Conservation (phyloP, 2,797 vertebrate genomes). For the Falco novaeseelandiae region DNA sequence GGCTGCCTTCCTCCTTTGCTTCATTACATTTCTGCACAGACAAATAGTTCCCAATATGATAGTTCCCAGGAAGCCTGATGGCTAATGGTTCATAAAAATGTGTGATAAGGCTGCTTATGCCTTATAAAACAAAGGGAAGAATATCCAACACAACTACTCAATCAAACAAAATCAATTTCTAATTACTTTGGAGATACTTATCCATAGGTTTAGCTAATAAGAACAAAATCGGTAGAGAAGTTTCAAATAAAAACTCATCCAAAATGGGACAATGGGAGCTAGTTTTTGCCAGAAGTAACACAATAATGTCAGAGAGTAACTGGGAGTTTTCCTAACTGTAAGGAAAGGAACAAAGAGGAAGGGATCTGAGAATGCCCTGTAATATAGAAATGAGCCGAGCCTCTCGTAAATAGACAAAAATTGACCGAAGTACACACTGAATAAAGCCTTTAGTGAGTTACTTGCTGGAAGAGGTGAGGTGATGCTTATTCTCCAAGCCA, state of each 20-base stretch:
- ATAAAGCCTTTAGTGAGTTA: background rate
- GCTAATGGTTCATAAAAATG: slow-evolving; percentile 7
- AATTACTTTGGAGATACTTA: background rate
- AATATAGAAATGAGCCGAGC: background rate
- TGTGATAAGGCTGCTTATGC: background rate
- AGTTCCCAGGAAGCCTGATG: background rate
- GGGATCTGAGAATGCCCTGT: background rate
- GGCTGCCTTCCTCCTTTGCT: background rate
- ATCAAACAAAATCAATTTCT: background rate
- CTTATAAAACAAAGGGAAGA: background rate
- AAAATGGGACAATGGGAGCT: background rate
- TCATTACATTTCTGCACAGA: background rate
- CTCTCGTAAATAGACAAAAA: background rate
- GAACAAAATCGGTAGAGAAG: background rate
- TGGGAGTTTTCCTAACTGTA: background rate
- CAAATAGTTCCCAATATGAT: background rate
- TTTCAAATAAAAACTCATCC: background rate
- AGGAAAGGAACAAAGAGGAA: background rate
- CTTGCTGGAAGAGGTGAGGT: background rate
- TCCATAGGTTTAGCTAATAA: background rate
- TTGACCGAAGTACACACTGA: background rate
- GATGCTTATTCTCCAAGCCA: background rate
- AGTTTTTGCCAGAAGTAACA: background rate
- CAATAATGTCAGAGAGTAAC: background rate
- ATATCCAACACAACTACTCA: background rate